Evolutionary conservation across 2,888 invertebrate species (phyloP).

Genomic region (Capitulum mitella): DNA sequence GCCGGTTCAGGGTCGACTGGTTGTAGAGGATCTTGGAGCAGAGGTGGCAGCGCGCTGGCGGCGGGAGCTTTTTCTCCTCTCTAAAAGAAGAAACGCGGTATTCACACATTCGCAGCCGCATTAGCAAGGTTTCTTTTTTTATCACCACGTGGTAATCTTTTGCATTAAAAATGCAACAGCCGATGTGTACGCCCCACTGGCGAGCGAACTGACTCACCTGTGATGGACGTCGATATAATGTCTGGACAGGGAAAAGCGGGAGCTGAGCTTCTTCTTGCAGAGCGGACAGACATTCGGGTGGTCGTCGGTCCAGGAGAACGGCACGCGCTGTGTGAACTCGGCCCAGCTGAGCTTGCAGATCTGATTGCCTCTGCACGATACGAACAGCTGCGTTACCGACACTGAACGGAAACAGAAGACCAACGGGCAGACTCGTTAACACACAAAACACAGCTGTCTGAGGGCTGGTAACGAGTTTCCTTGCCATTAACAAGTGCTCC

Average conservation of each 20-base stretch:
- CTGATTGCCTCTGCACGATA: not conserved
- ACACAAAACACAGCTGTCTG: no score
- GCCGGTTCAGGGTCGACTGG: slow-evolving; percentile 16
- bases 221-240: slow-evolving; percentile 16
- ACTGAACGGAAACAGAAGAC: no score
- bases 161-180: no score
- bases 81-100: no score
- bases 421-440: no score
- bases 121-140: no score
- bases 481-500: not conserved
- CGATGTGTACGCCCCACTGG: no score
- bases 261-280: slow-evolving; percentile 20
- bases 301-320: not conserved
- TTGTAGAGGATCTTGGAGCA: slow-evolving; percentile 15
- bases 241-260: not conserved
- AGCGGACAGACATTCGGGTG: slow-evolving; percentile 10
- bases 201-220: not conserved
- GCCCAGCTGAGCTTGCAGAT: not conserved
- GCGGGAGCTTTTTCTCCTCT: not conserved
- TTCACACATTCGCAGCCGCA: no score
- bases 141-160: no score
- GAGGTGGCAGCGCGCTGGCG: not conserved
- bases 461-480: no score
- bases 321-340: not conserved
- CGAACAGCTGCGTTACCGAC: not conserved